phyloP scores from a whole-genome alignment of 2,888 invertebrate genomes.

The Eupithecia subfuscata region DNA sequence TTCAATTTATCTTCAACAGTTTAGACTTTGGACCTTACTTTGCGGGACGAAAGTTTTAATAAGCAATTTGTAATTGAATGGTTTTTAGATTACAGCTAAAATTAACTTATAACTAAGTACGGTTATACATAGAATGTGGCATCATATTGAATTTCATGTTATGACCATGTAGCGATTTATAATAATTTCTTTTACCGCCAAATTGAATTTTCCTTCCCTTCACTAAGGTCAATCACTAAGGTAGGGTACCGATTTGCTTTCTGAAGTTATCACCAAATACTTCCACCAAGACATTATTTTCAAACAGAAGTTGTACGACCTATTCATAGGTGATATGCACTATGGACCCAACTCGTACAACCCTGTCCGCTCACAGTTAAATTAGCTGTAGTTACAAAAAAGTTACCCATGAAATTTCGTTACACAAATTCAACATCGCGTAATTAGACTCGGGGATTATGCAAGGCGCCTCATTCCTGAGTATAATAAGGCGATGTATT shows the following conservation, averaged over 20 bases:
- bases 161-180: too few relatives aligned
- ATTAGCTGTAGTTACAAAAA: too few relatives aligned
- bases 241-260: not conserved
- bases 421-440: too few relatives aligned
- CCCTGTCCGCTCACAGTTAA: too few relatives aligned
- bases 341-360: too few relatives aligned
- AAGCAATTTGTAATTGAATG: not conserved
- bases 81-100: not conserved
- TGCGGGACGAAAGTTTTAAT: not conserved
- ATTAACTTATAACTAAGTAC: not conserved
- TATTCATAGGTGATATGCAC: too few relatives aligned
- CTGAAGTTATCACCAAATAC: not conserved
- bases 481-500: too few relatives aligned
- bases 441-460: too few relatives aligned
- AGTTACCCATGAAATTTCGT: too few relatives aligned
- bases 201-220: not conserved
- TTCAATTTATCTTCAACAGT: not conserved
- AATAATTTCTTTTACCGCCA: not conserved
- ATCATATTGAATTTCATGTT: not conserved
- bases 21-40: not conserved
- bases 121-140: not conserved
- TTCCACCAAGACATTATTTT: not conserved
- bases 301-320: too few relatives aligned
- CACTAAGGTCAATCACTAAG: not conserved
- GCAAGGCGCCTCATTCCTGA: too few relatives aligned